phyloP scores from a whole-genome alignment of 2,797 vertebrate species.

The Pangasius djambal region DNA sequence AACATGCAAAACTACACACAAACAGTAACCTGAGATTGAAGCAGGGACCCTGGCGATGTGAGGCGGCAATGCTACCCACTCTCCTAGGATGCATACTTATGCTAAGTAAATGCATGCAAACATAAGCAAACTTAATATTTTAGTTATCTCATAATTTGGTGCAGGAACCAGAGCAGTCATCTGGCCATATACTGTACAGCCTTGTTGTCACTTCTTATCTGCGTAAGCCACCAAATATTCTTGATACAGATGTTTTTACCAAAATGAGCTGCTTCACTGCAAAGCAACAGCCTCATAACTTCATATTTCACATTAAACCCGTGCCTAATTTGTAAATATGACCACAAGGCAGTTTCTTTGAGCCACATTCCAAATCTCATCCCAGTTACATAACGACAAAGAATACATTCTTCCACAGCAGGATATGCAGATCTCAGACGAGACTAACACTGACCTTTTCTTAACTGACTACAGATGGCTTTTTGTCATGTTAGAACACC shows the following conservation, averaged over 20 bases:
- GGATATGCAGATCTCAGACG: slow-evolving; percentile 44
- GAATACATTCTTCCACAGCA: slow-evolving; percentile 57
- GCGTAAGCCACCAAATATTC: neutral
- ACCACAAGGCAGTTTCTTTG: neutral
- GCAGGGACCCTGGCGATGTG: no score
- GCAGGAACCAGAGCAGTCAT: neutral
- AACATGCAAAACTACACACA: neutral
- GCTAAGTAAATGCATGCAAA: neutral
- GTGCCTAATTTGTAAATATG: neutral
- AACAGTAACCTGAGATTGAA: neutral
- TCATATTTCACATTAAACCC: no score
- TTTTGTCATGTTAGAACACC: slow-evolving; percentile 5
- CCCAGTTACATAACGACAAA: slow-evolving; percentile 45
- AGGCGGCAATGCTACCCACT: neutral
- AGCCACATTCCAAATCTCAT: neutral
- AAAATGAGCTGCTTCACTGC: neutral
- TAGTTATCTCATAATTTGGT: neutral
- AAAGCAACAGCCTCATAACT: neutral
- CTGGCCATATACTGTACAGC: neutral
- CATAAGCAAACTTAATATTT: neutral
- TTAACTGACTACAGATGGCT: slow-evolving; percentile 41
- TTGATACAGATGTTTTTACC: neutral
- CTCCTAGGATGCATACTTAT: neutral
- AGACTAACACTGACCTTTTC: slow-evolving; percentile 27
- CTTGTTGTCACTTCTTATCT: neutral